A percentile compares a stretch with the other conserved stretches of the same genome.
Evolutionary conservation across 2,797 vertebrate genomes (phyloP).

Genomic region (Oreonectes daqikongensis): DNA sequence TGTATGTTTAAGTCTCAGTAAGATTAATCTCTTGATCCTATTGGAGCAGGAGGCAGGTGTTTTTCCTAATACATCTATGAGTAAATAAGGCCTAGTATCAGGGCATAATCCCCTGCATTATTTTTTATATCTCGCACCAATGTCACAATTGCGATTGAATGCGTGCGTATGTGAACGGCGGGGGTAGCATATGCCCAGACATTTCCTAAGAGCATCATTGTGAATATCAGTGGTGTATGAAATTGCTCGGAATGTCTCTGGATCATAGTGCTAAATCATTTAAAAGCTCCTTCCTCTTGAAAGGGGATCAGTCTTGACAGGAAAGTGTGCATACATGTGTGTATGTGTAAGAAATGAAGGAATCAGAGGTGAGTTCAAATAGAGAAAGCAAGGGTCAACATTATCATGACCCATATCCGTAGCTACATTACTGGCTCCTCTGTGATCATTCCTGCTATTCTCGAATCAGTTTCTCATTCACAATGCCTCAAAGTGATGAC

Average conservation of each 20-base stretch:
- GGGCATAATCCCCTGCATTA: slow-evolving; percentile 82
- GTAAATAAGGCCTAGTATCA: slow-evolving; percentile 84
- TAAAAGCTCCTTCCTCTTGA: slow-evolving; percentile 75
- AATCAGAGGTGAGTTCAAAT: slow-evolving; percentile 47
- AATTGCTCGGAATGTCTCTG: slow-evolving; percentile 78
- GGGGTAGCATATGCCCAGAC: slow-evolving; percentile 60
- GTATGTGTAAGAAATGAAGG: slow-evolving; percentile 32
- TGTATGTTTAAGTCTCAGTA: slow-evolving; percentile 87
- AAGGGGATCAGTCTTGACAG: slow-evolving; percentile 59
- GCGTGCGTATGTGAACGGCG: slow-evolving; percentile 58
- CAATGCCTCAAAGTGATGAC: not conserved
- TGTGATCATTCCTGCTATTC: slow-evolving; percentile 74
- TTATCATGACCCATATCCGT: slow-evolving; percentile 79
- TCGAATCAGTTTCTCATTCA: slow-evolving; percentile 64
- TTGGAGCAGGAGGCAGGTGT: slow-evolving; percentile 85
- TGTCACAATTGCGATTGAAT: slow-evolving; percentile 61
- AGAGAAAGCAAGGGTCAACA: slow-evolving; percentile 60
- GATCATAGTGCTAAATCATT: slow-evolving; percentile 76
- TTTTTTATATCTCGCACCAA: slow-evolving; percentile 77
- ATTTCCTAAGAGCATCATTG: slow-evolving; percentile 68
- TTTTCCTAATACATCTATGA: slow-evolving; percentile 75
- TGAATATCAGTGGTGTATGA: slow-evolving; percentile 78
- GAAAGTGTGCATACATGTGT: slow-evolving; percentile 36
- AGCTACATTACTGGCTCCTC: slow-evolving; percentile 62
- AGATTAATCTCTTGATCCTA: slow-evolving; percentile 91